Base-by-base conservation (phyloP, 2,888 invertebrate genomes). In the Brachynemurus nebulosus region DNA sequence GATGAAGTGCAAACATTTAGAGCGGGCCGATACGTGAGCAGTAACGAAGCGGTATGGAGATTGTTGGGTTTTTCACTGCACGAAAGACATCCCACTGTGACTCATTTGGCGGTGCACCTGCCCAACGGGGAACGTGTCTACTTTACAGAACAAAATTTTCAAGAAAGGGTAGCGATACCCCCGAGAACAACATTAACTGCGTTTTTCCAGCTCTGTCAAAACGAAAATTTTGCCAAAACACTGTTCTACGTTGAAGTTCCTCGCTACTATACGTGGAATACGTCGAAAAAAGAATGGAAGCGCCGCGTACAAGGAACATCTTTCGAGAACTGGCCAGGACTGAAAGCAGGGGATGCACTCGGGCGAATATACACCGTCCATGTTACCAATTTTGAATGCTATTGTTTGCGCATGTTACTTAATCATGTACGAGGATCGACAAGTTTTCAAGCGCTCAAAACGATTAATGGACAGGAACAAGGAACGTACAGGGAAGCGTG, bases 91-190 rank as follows among this genome's bases (percentile, higher is more conserved):
- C 56, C 55, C 12, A 45, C 51, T n/a, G 51, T 54, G 19, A 33
- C 45, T 17, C 50, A 53, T 44, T 44, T 55, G 17, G 41, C 40
- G 21, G 45, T 53, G 1, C 52, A 53, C 30, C 48, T 55, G 11
- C 49, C 49, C 46, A 53, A 54, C 45, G 49, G 50, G 20, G 52
- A 53, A 25, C 45, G 48, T 21, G 51, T 62, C 20, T 60, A 57
- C 42, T 61, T 63, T 40, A 60, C 55, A 18, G 49, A 49, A 45
- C 49, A 46, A 8, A 60, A 57, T 54, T 51, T 54, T 39, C 45
- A 34, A 41, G 46, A 57, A 23, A 51, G 50, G 51, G 45, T 54
- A 12, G 44, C 47, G 5, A 40, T 8, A 7, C 11, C 39, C 3
- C 42, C 45, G 7, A 17, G 38, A 8, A 47, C 52, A 35, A 52